A percentile compares a stretch with the other conserved stretches of the same genome.
Evolutionary conservation across 2,888 invertebrate species (phyloP).

Genomic region (Automeris io): DNA sequence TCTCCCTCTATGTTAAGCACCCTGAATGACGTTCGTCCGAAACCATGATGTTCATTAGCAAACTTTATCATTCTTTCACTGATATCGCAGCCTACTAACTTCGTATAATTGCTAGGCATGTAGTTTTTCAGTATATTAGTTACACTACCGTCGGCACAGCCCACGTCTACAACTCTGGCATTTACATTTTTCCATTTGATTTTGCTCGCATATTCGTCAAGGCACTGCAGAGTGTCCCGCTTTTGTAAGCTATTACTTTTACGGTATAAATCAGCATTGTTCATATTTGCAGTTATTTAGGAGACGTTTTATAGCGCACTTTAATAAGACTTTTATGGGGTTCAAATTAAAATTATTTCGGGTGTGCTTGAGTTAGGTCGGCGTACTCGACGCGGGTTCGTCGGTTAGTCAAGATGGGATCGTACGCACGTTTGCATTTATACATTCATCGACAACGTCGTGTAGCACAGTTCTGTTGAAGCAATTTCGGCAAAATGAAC

Average conservation of each 20-base stretch:
- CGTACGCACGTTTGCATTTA: conserved; percentile 55
- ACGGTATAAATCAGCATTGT: conserved; percentile 76
- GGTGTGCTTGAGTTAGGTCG: conserved; percentile 43
- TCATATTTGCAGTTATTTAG: conserved; percentile 6
- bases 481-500: conserved; percentile 5
- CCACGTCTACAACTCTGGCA: conserved; percentile 75
- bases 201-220: conserved; percentile 74
- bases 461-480: conserved; percentile 7
- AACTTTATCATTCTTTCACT: conserved; percentile 80
- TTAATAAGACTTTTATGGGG: conserved; percentile 3
- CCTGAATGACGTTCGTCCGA: conserved; percentile 54
- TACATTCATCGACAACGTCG: conserved; percentile 38
- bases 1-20: conserved; percentile 69
- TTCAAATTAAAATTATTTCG: background rate
- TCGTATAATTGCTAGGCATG: conserved; percentile 62
- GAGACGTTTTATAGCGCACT: background rate
- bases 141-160: conserved; percentile 82
- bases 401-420: conserved; percentile 45
- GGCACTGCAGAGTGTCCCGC: conserved; percentile 53
- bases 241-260: conserved; percentile 60
- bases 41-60: conserved; percentile 63
- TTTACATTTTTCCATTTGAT: conserved; percentile 61
- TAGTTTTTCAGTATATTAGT: conserved; percentile 77
- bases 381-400: conserved; percentile 52
- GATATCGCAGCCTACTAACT: conserved; percentile 78